Conservation (phyloP, 2,888 invertebrate genomes). For the Allolobophora icterica region DNA sequence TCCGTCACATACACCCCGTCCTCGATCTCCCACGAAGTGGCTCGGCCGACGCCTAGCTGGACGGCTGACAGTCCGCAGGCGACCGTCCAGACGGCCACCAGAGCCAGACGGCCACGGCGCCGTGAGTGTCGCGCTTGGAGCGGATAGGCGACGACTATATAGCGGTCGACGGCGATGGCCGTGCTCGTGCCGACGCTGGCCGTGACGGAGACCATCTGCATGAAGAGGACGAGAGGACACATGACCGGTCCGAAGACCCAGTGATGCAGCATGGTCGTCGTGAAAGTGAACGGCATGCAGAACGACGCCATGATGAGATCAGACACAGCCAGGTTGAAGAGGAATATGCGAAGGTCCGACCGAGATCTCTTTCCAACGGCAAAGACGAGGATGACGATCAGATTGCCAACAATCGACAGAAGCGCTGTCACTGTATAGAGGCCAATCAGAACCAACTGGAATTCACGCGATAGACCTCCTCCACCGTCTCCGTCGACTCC, state of each 20-base stretch:
- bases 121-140: conserved; percentile 65
- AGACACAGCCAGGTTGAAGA: conserved; percentile 82
- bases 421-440: conserved; percentile 67
- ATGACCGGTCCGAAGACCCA: conserved; percentile 68
- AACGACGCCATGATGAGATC: conserved; percentile 88
- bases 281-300: conserved; percentile 86
- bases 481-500: neutral
- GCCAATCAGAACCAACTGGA: conserved; percentile 61
- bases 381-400: conserved; percentile 68
- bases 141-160: conserved; percentile 57
- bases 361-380: conserved; percentile 61
- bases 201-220: conserved; percentile 67
- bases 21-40: conserved; percentile 3
- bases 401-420: conserved; percentile 66
- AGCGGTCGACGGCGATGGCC: conserved; percentile 68
- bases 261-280: conserved; percentile 64
- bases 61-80: conserved; percentile 62
- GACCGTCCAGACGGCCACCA: conserved; percentile 66
- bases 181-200: conserved; percentile 67
- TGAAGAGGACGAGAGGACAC: conserved; percentile 67
- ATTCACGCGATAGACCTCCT: conserved; percentile 37
- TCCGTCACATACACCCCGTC: conserved; percentile 38
- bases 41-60: conserved; percentile 60
- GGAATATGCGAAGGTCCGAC: conserved; percentile 70
- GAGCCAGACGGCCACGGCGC: conserved; percentile 62